A percentile compares a stretch with the other conserved stretches of the same genome.
phyloP scores from a whole-genome alignment of 2,113 vertebrate genomes.

The Pelusios castaneus region DNA sequence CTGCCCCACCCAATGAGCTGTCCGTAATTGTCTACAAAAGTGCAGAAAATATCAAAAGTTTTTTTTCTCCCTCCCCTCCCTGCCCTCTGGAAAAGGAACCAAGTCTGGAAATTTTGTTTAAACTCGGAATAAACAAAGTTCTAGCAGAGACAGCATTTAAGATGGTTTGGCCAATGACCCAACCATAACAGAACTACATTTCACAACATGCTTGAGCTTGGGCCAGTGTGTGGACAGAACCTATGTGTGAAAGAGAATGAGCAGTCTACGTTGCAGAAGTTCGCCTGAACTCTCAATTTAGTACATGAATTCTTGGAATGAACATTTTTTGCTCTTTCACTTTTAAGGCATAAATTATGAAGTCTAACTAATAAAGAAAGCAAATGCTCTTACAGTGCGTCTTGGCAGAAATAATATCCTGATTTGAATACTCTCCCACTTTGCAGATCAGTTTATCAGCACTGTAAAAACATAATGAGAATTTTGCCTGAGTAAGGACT shows the following conservation, averaged over 20 bases:
- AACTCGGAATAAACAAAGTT: background rate
- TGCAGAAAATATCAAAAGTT: background rate
- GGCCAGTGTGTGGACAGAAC: background rate
- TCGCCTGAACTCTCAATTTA: background rate
- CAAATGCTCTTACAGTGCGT: background rate
- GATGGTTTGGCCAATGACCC: background rate
- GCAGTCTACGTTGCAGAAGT: background rate
- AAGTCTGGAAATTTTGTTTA: conserved; percentile 19
- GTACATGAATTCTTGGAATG: background rate
- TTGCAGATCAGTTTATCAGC: conserved; percentile 11
- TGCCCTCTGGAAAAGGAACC: background rate
- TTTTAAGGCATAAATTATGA: conserved; percentile 13
- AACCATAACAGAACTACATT: background rate
- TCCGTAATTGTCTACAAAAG: conserved; percentile 6
- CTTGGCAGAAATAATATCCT: conserved; percentile 2
- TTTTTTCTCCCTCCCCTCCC: conserved; percentile 12
- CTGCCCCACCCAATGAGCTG: background rate
- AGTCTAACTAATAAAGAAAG: background rate
- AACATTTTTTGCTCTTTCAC: background rate
- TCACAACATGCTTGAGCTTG: background rate
- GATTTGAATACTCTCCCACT: background rate
- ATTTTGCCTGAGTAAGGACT: background rate
- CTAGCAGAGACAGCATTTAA: background rate
- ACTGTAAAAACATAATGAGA: background rate
- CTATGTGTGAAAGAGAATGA: background rate